A percentile compares a stretch with the other conserved stretches of the same genome.
phyloP scores from a whole-genome alignment of 2,888 invertebrate species.

The Amblyteles armatorius region DNA sequence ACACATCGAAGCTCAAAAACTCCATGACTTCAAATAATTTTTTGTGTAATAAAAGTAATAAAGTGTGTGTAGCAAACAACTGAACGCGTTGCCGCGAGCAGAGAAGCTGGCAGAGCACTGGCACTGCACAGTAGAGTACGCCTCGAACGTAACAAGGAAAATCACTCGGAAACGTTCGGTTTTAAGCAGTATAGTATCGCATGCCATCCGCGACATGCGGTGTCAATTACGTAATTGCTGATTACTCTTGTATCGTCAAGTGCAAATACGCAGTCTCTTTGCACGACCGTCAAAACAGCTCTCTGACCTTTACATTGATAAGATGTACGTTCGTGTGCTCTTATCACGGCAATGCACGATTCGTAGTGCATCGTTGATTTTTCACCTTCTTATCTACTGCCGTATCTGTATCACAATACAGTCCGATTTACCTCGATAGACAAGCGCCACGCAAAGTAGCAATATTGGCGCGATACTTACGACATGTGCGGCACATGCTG shows the following conservation, averaged over 20 bases:
- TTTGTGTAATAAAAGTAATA: not conserved
- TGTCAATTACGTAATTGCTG: not conserved
- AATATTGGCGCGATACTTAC: too few species aligned
- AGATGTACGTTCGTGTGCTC: not conserved
- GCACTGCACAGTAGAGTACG: not conserved
- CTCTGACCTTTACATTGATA: not conserved
- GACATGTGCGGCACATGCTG: too few species aligned
- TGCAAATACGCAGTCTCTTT: not conserved
- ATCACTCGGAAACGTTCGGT: not conserved
- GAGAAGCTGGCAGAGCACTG: not conserved
- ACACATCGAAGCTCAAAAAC: constrained; percentile 79
- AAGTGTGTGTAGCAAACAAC: not conserved
- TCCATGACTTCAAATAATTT: constrained; percentile 75
- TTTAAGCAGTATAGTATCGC: not conserved
- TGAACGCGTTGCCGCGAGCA: not conserved
- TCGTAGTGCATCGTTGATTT: not conserved
- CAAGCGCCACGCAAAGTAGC: too few species aligned
- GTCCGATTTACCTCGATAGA: too few species aligned
- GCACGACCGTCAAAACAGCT: not conserved
- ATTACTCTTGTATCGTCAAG: not conserved
- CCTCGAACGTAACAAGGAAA: not conserved
- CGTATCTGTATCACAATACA: not conserved
- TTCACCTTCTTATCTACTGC: not conserved
- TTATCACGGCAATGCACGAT: not conserved
- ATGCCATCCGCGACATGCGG: not conserved